Evolutionary conservation across 2,113 vertebrate species (phyloP).

Genomic region (Eleginops maclovinus): DNA sequence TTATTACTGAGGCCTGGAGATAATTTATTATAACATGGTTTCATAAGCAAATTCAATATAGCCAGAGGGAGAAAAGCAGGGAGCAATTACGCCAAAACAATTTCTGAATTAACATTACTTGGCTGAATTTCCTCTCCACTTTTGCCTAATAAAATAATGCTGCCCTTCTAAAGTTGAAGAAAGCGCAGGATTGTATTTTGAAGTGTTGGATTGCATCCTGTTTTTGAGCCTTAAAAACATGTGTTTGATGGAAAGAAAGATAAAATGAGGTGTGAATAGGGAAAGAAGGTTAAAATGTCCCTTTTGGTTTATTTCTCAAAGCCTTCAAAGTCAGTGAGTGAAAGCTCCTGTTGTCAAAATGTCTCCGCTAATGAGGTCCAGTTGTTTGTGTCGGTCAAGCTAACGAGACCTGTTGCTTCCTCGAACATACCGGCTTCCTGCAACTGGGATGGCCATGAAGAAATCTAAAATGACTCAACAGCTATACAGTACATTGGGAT

Average conservation of each 20-base stretch:
- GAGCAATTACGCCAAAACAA: not conserved
- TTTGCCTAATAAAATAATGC: not conserved
- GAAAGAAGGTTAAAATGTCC: constrained; percentile 1
- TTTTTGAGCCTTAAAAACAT: not conserved
- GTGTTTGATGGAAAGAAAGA: not conserved
- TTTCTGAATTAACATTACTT: not conserved
- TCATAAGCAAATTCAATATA: not conserved
- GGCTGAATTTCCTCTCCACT: not conserved
- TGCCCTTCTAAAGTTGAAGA: not conserved
- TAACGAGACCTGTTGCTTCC: not conserved
- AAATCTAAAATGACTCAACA: not conserved
- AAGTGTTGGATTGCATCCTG: not conserved
- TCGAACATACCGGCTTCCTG: not conserved
- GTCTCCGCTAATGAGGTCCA: constrained; percentile 6
- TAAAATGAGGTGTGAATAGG: constrained; percentile 9
- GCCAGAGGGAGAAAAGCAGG: constrained; percentile 1
- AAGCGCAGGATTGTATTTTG: not conserved
- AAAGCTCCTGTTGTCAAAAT: constrained; percentile 3
- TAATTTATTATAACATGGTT: not conserved
- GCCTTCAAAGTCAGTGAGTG: not conserved
- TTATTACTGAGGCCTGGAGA: not conserved
- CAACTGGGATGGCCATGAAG: not conserved
- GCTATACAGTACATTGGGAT: not conserved
- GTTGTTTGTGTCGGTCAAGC: constrained; percentile 4
- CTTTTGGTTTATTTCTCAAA: not conserved